Percentiles rank a stretch among this genome's conserved stretches.
Evolutionary conservation across 2,888 invertebrate species (phyloP).

Genomic region (Allolobophora icterica): DNA sequence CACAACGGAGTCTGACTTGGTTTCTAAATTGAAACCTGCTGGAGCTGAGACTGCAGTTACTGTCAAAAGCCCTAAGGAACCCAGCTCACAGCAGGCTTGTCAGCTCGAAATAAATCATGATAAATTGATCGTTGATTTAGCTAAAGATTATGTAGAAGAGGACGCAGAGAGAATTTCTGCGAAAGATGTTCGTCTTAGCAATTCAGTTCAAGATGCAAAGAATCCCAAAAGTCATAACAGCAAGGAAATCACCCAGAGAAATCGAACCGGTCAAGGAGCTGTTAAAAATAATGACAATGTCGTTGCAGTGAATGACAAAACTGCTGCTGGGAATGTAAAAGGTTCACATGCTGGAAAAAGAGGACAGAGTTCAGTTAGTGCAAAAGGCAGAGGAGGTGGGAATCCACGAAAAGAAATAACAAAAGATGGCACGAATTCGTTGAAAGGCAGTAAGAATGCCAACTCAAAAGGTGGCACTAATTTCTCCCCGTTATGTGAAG

Average conservation of each 20-base stretch:
- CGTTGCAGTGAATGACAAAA: neutral
- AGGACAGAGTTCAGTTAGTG: neutral
- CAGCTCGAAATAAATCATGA: neutral
- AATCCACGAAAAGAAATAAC: neutral
- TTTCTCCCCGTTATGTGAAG: neutral
- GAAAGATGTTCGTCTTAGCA: neutral
- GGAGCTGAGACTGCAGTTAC: neutral
- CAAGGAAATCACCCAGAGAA: neutral
- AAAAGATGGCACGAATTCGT: neutral
- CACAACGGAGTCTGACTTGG: neutral
- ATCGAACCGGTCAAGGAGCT: neutral
- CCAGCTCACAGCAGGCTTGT: neutral
- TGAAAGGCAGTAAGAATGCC: neutral
- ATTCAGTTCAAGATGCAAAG: neutral
- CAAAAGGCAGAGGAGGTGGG: neutral
- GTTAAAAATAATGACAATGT: neutral
- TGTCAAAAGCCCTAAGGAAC: neutral
- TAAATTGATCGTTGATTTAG: neutral
- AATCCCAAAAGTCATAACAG: neutral
- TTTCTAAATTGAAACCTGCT: slow-evolving; percentile 1
- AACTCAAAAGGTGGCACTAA: neutral
- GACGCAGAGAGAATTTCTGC: neutral
- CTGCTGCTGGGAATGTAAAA: neutral
- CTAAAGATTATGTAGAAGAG: neutral
- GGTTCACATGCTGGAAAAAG: neutral